A percentile compares a stretch with the other conserved stretches of the same genome.
These are phyloP conservation scores for Erpetoichthys calabaricus DNA, from an alignment of 2,797 vertebrate species.

Conservation along the genomic window DNA sequence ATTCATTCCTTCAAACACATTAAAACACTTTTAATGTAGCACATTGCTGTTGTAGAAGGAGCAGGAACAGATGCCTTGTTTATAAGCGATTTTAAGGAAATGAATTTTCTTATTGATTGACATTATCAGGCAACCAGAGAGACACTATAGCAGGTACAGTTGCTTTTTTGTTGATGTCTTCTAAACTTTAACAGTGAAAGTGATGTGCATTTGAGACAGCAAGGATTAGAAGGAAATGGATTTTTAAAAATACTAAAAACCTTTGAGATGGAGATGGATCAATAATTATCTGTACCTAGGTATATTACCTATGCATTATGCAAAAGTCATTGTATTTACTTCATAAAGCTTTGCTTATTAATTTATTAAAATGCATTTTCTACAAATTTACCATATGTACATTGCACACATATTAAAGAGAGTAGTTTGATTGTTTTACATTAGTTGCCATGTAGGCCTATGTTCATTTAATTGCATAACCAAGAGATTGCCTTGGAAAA, in stretches of 20 bases:
- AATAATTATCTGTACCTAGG: slow-evolving; percentile 46
- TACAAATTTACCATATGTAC: too few relatives aligned
- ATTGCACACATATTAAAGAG: too few relatives aligned
- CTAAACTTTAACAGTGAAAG: slow-evolving; percentile 42
- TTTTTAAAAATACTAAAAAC: slow-evolving; percentile 41
- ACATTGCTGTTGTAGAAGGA: slow-evolving; percentile 17
- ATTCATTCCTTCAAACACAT: slow-evolving; percentile 11
- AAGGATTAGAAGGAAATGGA: slow-evolving; percentile 39
- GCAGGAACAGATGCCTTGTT: slow-evolving; percentile 33
- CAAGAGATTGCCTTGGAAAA: too few relatives aligned
- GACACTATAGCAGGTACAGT: slow-evolving; percentile 43
- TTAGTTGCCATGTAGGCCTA: too few relatives aligned
- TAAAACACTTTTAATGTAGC: slow-evolving; percentile 18
- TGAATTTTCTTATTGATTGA: slow-evolving; percentile 51
- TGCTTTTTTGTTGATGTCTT: slow-evolving; percentile 42
- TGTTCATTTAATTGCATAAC: too few relatives aligned
- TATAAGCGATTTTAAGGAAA: slow-evolving; percentile 32
- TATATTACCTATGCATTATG: slow-evolving; percentile 31
- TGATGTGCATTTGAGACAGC: slow-evolving; percentile 38
- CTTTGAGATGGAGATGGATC: slow-evolving; percentile 51
- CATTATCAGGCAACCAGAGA: slow-evolving; percentile 44
- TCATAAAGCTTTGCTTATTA: too few relatives aligned
- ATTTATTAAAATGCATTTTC: too few relatives aligned
- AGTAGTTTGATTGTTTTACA: too few relatives aligned
- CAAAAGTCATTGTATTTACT: not conserved